A percentile compares a stretch with the other conserved stretches of the same genome.
Conservation (phyloP, 2,113 vertebrate species). For the Craseonycteris thonglongyai region DNA sequence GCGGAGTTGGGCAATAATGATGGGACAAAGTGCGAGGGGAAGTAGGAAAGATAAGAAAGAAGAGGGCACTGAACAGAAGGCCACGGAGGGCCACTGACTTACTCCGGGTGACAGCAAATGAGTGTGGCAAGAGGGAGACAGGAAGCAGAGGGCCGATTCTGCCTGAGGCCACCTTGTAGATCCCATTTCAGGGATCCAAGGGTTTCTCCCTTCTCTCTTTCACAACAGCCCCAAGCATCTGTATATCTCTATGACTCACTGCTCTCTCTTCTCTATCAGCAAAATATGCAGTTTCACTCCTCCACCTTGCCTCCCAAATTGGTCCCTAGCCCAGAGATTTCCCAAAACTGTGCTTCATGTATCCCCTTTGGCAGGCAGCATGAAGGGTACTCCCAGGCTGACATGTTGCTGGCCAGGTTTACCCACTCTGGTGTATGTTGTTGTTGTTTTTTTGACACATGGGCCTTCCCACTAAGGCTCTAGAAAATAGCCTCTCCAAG, state of each 20-base stretch:
- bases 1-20: not conserved
- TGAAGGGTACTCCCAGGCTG: not conserved
- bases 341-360: not conserved
- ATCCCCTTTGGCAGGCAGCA: not conserved
- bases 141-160: not conserved
- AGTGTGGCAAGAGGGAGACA: not conserved
- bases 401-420: not conserved
- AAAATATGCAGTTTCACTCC: constrained; percentile 15
- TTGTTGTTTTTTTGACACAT: not conserved
- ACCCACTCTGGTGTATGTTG: not conserved
- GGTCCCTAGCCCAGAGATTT: constrained; percentile 32
- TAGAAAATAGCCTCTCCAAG: not conserved
- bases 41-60: not conserved
- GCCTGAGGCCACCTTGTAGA: not conserved
- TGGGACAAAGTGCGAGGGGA: not conserved
- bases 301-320: constrained; percentile 20
- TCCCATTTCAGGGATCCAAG: not conserved
- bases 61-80: not conserved
- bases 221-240: not conserved
- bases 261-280: constrained; percentile 17
- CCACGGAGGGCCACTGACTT: not conserved
- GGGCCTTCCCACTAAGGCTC: not conserved
- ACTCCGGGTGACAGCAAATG: not conserved
- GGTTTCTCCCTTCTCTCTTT: not conserved
- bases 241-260: not conserved